phyloP scores from a whole-genome alignment of 2,888 invertebrate species.

The Cheilosia pagana region DNA sequence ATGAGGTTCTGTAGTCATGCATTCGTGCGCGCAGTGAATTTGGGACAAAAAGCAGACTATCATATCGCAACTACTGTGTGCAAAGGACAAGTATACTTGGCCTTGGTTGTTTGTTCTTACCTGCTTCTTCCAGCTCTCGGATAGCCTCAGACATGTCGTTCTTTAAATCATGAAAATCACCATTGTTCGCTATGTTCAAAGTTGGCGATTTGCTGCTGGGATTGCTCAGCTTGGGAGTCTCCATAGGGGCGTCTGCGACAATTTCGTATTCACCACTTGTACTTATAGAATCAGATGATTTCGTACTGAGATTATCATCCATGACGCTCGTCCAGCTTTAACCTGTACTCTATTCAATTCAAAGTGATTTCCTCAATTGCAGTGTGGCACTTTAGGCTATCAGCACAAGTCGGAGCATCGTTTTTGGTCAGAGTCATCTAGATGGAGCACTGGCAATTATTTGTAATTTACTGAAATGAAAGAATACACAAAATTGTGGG shows the following conservation, averaged over 20 bases:
- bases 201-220: conserved; percentile 84
- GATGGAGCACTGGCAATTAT: background rate
- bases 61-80: conserved; percentile 35
- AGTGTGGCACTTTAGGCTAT: conserved; percentile 25
- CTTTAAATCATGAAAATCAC: conserved; percentile 87
- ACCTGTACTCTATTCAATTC: conserved; percentile 17
- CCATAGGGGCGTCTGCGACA: conserved; percentile 85
- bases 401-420: conserved; percentile 43
- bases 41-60: conserved; percentile 35
- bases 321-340: conserved; percentile 79
- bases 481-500: background rate
- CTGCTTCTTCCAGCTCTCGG: conserved; percentile 79
- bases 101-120: conserved; percentile 17
- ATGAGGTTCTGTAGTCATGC: conserved; percentile 37
- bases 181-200: conserved; percentile 87
- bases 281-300: conserved; percentile 88
- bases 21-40: conserved; percentile 36
- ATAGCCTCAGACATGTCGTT: conserved; percentile 86
- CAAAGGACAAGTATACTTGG: background rate
- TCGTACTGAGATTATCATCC: conserved; percentile 88
- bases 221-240: conserved; percentile 74
- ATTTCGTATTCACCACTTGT: conserved; percentile 89
- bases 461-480: conserved; percentile 35
- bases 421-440: conserved; percentile 32
- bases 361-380: conserved; percentile 19